Conservation (phyloP, 2,797 vertebrate species). For the Microchirus variegatus region DNA sequence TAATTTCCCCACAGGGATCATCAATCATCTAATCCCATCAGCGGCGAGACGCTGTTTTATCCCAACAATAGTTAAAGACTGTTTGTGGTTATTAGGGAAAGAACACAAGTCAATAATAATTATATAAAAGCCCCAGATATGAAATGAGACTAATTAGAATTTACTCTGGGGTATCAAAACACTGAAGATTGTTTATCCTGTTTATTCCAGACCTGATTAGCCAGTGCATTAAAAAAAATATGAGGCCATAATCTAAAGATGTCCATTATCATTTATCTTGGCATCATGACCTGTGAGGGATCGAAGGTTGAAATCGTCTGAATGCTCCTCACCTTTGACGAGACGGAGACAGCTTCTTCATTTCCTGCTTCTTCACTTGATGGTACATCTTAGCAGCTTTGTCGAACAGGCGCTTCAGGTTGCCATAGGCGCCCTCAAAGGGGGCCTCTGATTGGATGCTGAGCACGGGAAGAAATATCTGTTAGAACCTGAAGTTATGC, state of each 20-base stretch:
- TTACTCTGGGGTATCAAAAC: neutral
- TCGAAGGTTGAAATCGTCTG: no score
- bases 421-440: slow-evolving; percentile 95
- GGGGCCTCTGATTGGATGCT: slow-evolving; percentile 97
- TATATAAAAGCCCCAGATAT: slow-evolving; percentile 8
- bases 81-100: slow-evolving; percentile 19
- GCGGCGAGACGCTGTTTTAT: slow-evolving; percentile 29
- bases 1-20: slow-evolving; percentile 22
- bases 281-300: neutral
- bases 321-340: slow-evolving; percentile 86
- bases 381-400: slow-evolving; percentile 98
- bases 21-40: slow-evolving; percentile 35
- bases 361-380: slow-evolving; percentile 93
- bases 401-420: slow-evolving; percentile 94
- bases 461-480: slow-evolving; percentile 4
- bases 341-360: slow-evolving; percentile 91
- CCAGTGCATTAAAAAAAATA: neutral
- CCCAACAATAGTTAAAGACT: slow-evolving; percentile 6
- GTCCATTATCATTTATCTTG: no score
- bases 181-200: slow-evolving; percentile 4
- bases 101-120: neutral
- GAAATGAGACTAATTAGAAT: slow-evolving; percentile 12
- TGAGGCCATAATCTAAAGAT: slow-evolving; percentile 1
- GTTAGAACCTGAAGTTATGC: slow-evolving; percentile 1
- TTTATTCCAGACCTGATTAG: neutral